A percentile compares a stretch with the other conserved stretches of the same genome.
These are phyloP conservation scores for Lates calcarifer DNA, from an alignment of 2,113 vertebrate genomes.

Conservation along the genomic window DNA sequence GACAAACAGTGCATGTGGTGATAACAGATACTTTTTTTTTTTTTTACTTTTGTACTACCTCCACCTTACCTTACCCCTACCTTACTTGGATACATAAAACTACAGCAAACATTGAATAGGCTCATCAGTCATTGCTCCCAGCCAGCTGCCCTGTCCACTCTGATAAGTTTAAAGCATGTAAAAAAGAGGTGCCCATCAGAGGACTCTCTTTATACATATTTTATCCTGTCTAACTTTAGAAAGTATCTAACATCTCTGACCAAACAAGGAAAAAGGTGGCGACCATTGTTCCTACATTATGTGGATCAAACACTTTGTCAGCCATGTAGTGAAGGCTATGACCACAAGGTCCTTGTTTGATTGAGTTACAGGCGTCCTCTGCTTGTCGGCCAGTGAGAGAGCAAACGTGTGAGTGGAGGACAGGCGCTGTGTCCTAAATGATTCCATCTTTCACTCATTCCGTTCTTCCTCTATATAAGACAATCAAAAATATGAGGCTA, in stretches of 20 bases:
- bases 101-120: background rate
- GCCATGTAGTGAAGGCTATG: background rate
- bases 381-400: background rate
- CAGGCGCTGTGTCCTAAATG: constrained; percentile 2
- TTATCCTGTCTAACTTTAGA: constrained; percentile 28
- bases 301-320: constrained; percentile 22
- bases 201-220: constrained; percentile 47
- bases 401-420: background rate
- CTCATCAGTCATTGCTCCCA: background rate
- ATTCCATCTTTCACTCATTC: background rate
- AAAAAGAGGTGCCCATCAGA: constrained; percentile 26
- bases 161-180: constrained; percentile 1
- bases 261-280: background rate
- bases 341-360: constrained; percentile 21
- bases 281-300: constrained; percentile 9
- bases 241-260: constrained; percentile 26
- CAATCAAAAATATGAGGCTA: background rate
- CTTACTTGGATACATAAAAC: background rate
- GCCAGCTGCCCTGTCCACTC: background rate
- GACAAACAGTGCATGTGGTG: background rate
- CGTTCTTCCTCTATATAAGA: background rate
- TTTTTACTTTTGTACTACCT: background rate
- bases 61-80: too few relatives aligned
- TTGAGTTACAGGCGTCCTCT: constrained; percentile 16
- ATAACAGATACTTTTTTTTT: too few relatives aligned